Evolutionary conservation across 2,797 vertebrate genomes (phyloP), one percentile per base, ranked within the genome.

Genomic region (Chelmon rostratus): DNA sequence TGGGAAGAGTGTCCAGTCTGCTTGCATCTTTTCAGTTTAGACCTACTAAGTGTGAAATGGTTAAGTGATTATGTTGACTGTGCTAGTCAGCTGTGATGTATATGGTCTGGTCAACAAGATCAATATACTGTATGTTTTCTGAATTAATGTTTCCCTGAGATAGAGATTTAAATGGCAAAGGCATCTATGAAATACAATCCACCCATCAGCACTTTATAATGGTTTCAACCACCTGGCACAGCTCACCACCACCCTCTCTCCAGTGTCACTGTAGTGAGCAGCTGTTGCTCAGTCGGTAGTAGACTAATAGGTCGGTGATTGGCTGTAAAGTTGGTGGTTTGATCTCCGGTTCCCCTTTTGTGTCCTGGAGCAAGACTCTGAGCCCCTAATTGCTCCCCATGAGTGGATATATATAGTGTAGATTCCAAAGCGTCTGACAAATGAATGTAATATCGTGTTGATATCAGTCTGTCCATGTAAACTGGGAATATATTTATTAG

Each of bases 271-370:
- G 61, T 21, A 46, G 35, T 11, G 25, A 33, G 56, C 73, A 83
- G 84, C 79, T 85, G 76, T 57, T 75, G 64, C 61, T 84, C 35
- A 50, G 72, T 66, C 53, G 68, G 65, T 40, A n/a, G 38, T 9
- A 40, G 58, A 42, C 40, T 42, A 42, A 42, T 57, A 50, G 8
- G 50, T 31, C 6, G 35, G 42, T 31, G 50, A 47, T 56, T 69
- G 72, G 40, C 40, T 9, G 13, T 42, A 9, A 42, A 42, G 40
- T 73, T 67, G 54, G n/a, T 46, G 42, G 49, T 67, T 76, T 54
- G 33, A 13, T 47, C 33, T 33, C 10, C 3, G 3, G n/a, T 31
- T 28, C 25, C 23, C 13, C 5, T 38, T 64, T 15, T 47, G 23
- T 53, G 6, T 72, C 35, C 8, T 53, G 7, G 21, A 56, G 28